phyloP scores from a whole-genome alignment of 1,140 invertebrate species.

The Caenorhabditis briggsae region DNA sequence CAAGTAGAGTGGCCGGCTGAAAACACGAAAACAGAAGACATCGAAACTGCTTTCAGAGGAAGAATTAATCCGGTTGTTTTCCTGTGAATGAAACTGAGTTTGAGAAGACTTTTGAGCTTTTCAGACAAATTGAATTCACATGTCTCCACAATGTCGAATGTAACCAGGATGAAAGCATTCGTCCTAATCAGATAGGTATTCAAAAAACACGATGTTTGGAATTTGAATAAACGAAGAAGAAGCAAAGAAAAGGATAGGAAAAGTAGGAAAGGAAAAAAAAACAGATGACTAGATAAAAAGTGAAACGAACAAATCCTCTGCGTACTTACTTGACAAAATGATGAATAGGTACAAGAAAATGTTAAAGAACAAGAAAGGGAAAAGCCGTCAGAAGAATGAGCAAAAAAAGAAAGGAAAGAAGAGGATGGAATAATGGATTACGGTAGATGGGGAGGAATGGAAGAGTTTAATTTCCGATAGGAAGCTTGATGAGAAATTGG shows the following conservation, averaged over 20 bases:
- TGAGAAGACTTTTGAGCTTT: constrained; percentile 47
- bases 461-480: constrained; percentile 51
- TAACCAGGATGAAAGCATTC: not conserved
- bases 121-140: constrained; percentile 42
- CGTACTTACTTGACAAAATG: constrained; percentile 25
- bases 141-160: not conserved
- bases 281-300: constrained; percentile 14
- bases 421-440: not conserved
- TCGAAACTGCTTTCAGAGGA: not conserved
- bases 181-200: constrained; percentile 41
- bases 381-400: not conserved
- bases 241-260: not conserved
- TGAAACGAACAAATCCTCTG: constrained; percentile 48
- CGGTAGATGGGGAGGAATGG: constrained; percentile 14
- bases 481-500: constrained; percentile 38
- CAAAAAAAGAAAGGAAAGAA: not conserved
- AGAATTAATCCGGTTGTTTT: constrained; percentile 44
- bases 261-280: not conserved
- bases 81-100: constrained; percentile 5
- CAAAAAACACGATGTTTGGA: not conserved
- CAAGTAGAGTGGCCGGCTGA: not conserved
- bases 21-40: constrained; percentile 22
- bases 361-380: not conserved
- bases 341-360: constrained; percentile 31
- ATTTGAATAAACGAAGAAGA: not conserved